phyloP scores from a whole-genome alignment of 2,797 vertebrate species.

The Poeciliopsis presidionis region DNA sequence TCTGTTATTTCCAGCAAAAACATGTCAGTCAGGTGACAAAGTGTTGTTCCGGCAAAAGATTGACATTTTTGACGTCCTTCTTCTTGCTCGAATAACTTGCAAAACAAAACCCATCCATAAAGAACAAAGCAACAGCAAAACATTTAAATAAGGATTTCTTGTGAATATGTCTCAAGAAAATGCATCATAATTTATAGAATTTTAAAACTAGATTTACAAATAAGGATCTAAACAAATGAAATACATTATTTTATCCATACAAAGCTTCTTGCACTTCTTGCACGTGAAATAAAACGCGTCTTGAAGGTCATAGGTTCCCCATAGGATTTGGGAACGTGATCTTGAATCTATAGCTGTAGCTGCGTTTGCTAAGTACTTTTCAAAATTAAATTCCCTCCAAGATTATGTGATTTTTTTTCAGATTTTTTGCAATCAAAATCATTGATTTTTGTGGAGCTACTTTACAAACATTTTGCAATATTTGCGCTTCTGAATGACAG shows the following conservation, averaged over 20 bases:
- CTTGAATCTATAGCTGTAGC: too few species aligned
- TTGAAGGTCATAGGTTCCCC: background rate
- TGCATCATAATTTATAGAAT: background rate
- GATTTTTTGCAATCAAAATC: too few species aligned
- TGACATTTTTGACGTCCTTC: constrained; percentile 4
- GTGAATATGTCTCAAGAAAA: background rate
- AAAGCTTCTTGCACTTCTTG: background rate
- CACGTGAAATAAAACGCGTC: background rate
- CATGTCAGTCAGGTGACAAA: constrained; percentile 13
- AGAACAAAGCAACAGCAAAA: background rate
- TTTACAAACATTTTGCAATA: too few species aligned
- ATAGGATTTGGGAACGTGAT: too few species aligned
- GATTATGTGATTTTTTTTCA: too few species aligned
- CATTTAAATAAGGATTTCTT: background rate
- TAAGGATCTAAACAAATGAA: background rate
- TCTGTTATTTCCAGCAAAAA: constrained; percentile 3
- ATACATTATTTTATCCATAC: background rate
- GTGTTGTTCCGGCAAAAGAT: background rate
- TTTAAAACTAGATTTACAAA: background rate
- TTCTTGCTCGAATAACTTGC: background rate
- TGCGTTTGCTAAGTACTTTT: too few species aligned
- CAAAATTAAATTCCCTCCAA: too few species aligned
- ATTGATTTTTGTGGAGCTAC: too few species aligned
- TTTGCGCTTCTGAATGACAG: too few species aligned
- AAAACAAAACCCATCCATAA: background rate